These are phyloP conservation scores for Phyllotreta cruciferae DNA, from an alignment of 2,888 invertebrate genomes.

Conservation along the genomic window DNA sequence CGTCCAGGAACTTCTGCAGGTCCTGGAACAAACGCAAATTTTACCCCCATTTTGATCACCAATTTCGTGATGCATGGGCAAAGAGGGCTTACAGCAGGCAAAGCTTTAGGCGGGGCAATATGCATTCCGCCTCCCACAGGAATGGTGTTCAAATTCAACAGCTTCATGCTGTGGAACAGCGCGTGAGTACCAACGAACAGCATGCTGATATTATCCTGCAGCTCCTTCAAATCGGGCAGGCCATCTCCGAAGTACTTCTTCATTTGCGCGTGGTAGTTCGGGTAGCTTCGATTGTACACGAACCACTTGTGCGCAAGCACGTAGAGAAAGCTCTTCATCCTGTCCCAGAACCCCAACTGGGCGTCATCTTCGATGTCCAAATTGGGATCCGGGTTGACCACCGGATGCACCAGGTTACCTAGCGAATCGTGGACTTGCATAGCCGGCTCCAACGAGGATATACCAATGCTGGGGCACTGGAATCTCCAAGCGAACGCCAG, in stretches of 20 bases:
- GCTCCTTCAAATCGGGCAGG: conserved; percentile 44
- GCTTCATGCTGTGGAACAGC: conserved; percentile 49
- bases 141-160: conserved; percentile 52
- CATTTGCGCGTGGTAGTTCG: conserved; percentile 37
- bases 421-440: conserved; percentile 48
- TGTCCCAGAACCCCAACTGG: conserved; percentile 48
- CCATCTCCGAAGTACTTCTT: conserved; percentile 51
- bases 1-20: conserved; percentile 52
- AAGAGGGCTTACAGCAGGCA: conserved; percentile 48
- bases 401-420: conserved; percentile 54
- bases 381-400: conserved; percentile 52
- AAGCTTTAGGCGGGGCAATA: conserved; percentile 42
- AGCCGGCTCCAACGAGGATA: conserved; percentile 52
- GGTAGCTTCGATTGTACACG: conserved; percentile 26
- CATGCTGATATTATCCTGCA: conserved; percentile 51
- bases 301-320: conserved; percentile 19
- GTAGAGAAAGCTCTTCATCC: conserved; percentile 45
- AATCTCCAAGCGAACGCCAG: conserved; percentile 52
- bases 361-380: conserved; percentile 42
- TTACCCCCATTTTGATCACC: conserved; percentile 15
- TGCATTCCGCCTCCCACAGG: conserved; percentile 51
- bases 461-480: conserved; percentile 53
- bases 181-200: conserved; percentile 54
- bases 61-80: neutral
- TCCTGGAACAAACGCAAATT: conserved; percentile 46